Base-by-base conservation (phyloP, 2,113 vertebrate genomes). In the Chascanopsetta lugubris region DNA sequence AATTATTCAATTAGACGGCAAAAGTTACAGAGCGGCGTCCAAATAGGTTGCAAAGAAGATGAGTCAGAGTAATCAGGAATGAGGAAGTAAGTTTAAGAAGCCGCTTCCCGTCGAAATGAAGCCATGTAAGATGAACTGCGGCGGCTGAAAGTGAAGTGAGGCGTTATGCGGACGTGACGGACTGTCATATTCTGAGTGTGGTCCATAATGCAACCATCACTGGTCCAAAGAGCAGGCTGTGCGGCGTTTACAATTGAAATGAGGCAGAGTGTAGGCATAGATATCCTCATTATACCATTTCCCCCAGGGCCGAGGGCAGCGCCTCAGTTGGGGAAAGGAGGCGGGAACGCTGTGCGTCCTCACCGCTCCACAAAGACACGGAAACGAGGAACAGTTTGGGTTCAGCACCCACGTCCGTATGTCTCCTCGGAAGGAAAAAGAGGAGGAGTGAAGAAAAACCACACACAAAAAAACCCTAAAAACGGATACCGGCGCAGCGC, bases 231-330 rank as follows among this genome's bases (percentile, higher is more conserved):
- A 80, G 79, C 69, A 75, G 79, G 83, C 67, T 87, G 75, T 72
- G 83, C 83, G 83, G 77, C 85, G 85, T 90, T 91, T 90, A 88
- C 87, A 90, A 90, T 88, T 91, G 88, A 91, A 92, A 93, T 90
- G 88, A 90, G 91, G 85, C 87, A 86, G 85, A 90, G 82, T 77
- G 81, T 60, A 77, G 83, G 77, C 89, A 84, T 85, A 82, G 65
- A 73, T 80, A 82, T 83, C 83, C 88, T 91, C 88, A 91, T 93
- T 91, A 91, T 89, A 85, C 79, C 64, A 22, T 86, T 80, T 88
- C 88, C 89, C 90, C 43, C 36, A 85, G 88, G 90, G 87, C 73
- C 58, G 66, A 79, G 85, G 80, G 71, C 83, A 82, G 71, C 22
- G 51, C 79, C 86, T 72, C 79, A 72, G 71, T 61, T 36, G 49